These are phyloP conservation scores for Caenorhabditis inopinata DNA, from an alignment of 1,140 invertebrate species.

Conservation along the genomic window DNA sequence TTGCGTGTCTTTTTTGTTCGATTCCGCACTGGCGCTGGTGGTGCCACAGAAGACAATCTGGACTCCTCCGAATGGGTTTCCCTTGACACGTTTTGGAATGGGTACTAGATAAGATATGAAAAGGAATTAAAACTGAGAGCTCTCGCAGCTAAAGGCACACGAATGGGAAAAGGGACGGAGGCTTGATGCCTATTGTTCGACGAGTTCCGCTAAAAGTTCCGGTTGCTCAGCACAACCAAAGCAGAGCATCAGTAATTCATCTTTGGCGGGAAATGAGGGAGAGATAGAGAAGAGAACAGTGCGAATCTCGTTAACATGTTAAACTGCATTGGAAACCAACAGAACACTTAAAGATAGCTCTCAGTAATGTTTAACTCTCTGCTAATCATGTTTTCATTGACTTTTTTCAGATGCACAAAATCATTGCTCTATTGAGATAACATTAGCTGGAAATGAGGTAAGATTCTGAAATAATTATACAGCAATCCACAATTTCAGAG, in stretches of 20 bases:
- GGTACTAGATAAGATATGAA: constrained; percentile 32
- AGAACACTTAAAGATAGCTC: no score
- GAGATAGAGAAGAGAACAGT: background rate
- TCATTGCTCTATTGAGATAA: no score
- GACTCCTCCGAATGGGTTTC: constrained; percentile 21
- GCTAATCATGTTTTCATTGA: no score
- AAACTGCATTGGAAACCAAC: no score
- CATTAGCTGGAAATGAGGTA: no score
- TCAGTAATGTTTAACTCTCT: no score
- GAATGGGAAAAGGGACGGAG: background rate
- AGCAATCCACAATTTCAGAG: no score
- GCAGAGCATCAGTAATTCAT: constrained; percentile 26
- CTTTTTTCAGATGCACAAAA: no score
- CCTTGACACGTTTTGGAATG: background rate
- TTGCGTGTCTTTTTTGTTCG: constrained; percentile 31
- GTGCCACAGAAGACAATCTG: constrained; percentile 4
- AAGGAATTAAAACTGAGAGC: constrained; percentile 29
- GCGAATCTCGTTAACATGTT: no score
- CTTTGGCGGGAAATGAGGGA: background rate
- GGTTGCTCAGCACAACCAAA: constrained; percentile 21
- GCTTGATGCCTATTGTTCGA: constrained; percentile 18
- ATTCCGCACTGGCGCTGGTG: background rate
- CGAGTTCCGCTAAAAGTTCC: constrained; percentile 30
- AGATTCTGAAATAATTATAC: no score
- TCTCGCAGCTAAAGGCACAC: background rate